Conservation (phyloP, 2,888 invertebrate species). For the Drosophila cognata region DNA sequence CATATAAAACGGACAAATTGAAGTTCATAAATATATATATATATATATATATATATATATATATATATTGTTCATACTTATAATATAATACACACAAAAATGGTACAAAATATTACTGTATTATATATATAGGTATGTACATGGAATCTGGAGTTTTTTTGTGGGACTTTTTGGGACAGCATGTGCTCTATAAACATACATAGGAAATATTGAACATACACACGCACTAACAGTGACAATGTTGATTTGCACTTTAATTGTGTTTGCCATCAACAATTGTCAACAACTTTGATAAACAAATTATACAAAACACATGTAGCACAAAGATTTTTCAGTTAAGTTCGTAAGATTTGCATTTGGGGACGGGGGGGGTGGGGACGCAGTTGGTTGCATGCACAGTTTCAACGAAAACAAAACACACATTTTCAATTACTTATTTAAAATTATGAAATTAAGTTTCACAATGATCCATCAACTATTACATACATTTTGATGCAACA, state of each 20-base stretch:
- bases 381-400: slow-evolving; percentile 51
- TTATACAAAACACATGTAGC: slow-evolving; percentile 43
- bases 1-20: not conserved
- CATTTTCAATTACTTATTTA: slow-evolving; percentile 26
- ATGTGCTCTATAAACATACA: slow-evolving; percentile 41
- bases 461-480: slow-evolving; percentile 27
- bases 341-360: slow-evolving; percentile 31
- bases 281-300: slow-evolving; percentile 28
- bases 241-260: slow-evolving; percentile 8
- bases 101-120: slow-evolving; percentile 27
- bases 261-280: slow-evolving; percentile 20
- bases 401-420: slow-evolving; percentile 41
- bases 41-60: not conserved
- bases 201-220: slow-evolving; percentile 40
- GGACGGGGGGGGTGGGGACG: slow-evolving; percentile 31
- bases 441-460: slow-evolving; percentile 15
- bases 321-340: slow-evolving; percentile 29
- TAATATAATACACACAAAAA: slow-evolving; percentile 31
- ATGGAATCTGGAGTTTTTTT: slow-evolving; percentile 15
- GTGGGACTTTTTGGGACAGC: slow-evolving; percentile 8
- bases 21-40: not conserved
- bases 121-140: slow-evolving; percentile 22
- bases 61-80: slow-evolving; percentile 4
- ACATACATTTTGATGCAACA: slow-evolving; percentile 16
- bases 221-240: slow-evolving; percentile 38